A percentile compares a stretch with the other conserved stretches of the same genome.
These are phyloP conservation scores for Trypoxylus dichotomus DNA, from an alignment of 1,140 invertebrate species.

Conservation along the genomic window DNA sequence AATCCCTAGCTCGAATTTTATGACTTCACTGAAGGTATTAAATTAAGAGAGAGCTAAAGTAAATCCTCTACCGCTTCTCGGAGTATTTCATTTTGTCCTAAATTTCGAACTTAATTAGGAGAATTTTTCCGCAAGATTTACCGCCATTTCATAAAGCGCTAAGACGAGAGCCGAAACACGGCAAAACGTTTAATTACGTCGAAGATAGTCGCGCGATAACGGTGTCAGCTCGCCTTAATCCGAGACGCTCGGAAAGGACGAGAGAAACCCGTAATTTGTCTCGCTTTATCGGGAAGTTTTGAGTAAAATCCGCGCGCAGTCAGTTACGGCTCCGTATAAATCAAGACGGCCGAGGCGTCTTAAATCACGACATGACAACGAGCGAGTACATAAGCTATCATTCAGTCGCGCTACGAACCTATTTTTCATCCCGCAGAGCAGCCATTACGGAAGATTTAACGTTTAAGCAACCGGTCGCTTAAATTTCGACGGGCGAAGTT, in stretches of 20 bases:
- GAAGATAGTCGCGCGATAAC: neutral
- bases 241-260: neutral
- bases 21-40: too few relatives aligned
- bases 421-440: constrained; percentile 32
- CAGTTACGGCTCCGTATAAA: constrained; percentile 18
- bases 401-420: constrained; percentile 31
- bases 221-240: neutral
- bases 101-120: too few relatives aligned
- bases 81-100: too few relatives aligned
- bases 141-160: neutral
- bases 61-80: too few relatives aligned
- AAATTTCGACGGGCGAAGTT: neutral
- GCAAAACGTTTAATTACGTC: neutral
- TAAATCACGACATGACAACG: constrained; percentile 10
- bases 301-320: constrained; percentile 17
- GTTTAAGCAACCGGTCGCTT: neutral
- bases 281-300: constrained; percentile 20
- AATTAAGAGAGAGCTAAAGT: too few relatives aligned
- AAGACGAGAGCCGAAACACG: neutral
- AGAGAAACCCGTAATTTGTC: constrained; percentile 27
- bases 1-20: too few relatives aligned
- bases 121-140: too few relatives aligned
- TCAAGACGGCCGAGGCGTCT: neutral
- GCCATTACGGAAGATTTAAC: constrained; percentile 10
- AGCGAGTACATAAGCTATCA: constrained; percentile 35